phyloP scores from a whole-genome alignment of 2,113 vertebrate species.

The Odobenus rosmarus region DNA sequence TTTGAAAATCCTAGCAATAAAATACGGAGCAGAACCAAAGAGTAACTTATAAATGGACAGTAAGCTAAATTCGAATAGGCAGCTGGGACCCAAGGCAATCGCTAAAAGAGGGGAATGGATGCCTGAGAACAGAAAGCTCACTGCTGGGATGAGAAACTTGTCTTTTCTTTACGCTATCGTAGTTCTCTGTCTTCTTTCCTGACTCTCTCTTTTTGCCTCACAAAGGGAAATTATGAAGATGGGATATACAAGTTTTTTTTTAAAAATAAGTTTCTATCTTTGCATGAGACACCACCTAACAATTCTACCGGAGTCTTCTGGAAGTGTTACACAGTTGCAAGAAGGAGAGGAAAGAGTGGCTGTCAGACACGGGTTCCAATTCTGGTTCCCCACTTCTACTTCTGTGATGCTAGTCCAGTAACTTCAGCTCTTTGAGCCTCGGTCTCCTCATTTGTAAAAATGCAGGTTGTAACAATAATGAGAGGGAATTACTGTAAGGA shows the following conservation, averaged over 20 bases:
- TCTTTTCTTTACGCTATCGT: neutral
- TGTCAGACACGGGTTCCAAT: neutral
- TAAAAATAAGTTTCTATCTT: neutral
- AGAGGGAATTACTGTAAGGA: neutral
- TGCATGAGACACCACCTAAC: neutral
- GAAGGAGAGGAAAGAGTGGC: neutral
- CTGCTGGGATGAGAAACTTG: neutral
- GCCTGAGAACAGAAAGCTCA: neutral
- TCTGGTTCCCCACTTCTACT: neutral
- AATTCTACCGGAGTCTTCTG: neutral
- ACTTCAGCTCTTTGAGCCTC: neutral
- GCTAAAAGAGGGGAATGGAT: neutral
- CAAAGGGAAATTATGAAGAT: neutral
- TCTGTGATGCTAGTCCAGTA: neutral
- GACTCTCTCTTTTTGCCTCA: neutral
- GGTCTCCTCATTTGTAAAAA: slow-evolving; percentile 14
- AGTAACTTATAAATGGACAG: slow-evolving; percentile 33
- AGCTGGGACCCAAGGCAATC: neutral
- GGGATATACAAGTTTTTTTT: neutral
- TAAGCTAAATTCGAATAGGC: slow-evolving; percentile 15
- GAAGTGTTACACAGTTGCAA: neutral
- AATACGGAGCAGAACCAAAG: neutral
- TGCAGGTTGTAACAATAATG: neutral
- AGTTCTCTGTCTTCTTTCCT: neutral
- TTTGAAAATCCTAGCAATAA: slow-evolving; percentile 34